phyloP scores from a whole-genome alignment of 1,140 invertebrate species.

The Lepidurus couesii region DNA sequence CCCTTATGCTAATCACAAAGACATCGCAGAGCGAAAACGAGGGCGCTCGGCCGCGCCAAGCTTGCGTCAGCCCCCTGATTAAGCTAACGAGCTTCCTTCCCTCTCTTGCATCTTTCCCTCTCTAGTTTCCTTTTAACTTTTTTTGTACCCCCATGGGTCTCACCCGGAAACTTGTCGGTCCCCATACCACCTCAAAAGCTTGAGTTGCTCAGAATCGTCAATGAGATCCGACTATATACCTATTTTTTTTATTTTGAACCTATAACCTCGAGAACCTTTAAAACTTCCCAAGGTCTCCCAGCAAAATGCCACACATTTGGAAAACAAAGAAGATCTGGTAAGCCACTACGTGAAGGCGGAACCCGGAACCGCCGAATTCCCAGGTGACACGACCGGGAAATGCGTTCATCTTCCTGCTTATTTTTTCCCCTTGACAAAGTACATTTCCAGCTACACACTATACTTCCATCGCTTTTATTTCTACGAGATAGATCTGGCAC shows the following conservation, averaged over 20 bases:
- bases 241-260: background rate
- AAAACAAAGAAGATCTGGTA: background rate
- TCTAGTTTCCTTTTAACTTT: background rate
- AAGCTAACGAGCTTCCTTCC: constrained; percentile 8
- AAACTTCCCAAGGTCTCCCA: background rate
- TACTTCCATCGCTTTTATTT: constrained; percentile 5
- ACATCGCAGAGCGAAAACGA: background rate
- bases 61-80: constrained; percentile 8
- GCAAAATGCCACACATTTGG: constrained; percentile 8
- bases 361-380: background rate
- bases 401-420: background rate
- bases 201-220: background rate
- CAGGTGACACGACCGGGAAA: background rate
- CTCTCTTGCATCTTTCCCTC: constrained; percentile 11
- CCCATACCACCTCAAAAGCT: background rate
- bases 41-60: constrained; percentile 16
- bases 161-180: background rate
- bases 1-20: background rate
- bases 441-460: background rate
- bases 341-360: background rate
- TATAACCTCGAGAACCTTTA: background rate
- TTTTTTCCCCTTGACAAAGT: background rate
- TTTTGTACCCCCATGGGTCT: background rate
- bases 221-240: background rate
- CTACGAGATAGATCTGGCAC: constrained; percentile 21